Percentiles rank a stretch among this genome's conserved stretches.
Conservation (phyloP, 2,113 vertebrate genomes). For the Galbula dea region DNA sequence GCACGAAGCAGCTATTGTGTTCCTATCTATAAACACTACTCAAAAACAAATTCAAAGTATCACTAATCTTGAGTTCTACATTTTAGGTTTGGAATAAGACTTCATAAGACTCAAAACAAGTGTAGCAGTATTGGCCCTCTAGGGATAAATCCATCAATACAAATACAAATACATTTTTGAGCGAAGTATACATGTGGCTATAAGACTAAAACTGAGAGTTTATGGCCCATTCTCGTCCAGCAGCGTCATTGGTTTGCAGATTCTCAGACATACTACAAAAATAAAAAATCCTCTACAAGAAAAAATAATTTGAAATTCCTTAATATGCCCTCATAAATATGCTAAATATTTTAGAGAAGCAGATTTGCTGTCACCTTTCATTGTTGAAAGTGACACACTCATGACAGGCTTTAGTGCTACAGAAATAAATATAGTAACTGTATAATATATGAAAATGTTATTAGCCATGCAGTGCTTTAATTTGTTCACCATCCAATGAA, state of each 20-base stretch:
- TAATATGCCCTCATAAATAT: constrained; percentile 23
- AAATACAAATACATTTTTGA: neutral
- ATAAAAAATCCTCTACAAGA: neutral
- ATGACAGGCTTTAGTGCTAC: neutral
- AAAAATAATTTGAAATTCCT: constrained; percentile 31
- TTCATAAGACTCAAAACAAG: constrained; percentile 10
- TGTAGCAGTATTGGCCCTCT: neutral
- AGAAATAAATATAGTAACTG: neutral
- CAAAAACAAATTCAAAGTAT: neutral
- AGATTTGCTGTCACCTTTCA: constrained; percentile 17
- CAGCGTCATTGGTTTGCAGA: constrained; percentile 22
- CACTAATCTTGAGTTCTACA: neutral
- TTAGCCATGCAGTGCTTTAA: neutral
- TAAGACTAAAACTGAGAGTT: neutral
- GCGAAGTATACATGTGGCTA: neutral
- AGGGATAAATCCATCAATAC: constrained; percentile 9
- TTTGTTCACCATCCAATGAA: constrained; percentile 13
- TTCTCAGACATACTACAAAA: neutral
- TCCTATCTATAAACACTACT: neutral
- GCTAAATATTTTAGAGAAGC: constrained; percentile 21
- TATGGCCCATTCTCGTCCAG: neutral
- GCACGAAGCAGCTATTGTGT: neutral
- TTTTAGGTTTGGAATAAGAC: neutral
- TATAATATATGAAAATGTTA: constrained; percentile 17
- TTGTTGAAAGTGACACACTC: neutral